phyloP scores from a whole-genome alignment of 1,140 invertebrate species.

The Laodelphax striatellus region DNA sequence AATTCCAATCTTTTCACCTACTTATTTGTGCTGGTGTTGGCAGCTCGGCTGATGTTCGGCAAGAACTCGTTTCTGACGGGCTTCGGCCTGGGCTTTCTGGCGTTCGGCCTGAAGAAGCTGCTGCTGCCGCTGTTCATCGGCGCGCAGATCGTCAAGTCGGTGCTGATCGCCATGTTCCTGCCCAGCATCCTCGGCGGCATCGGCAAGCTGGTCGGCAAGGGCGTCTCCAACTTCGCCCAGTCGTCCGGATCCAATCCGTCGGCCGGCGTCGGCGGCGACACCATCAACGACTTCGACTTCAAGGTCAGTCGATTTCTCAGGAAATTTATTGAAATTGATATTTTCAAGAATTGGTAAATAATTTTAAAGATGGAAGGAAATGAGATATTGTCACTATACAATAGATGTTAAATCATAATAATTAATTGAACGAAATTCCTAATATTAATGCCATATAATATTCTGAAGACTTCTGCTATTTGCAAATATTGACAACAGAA shows the following conservation, averaged over 20 bases:
- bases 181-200: slow-evolving; percentile 68
- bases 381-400: too few species aligned
- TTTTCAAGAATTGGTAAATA: too few species aligned
- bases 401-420: too few species aligned
- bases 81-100: slow-evolving; percentile 57
- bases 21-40: slow-evolving; percentile 3
- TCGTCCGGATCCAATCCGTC: slow-evolving; percentile 35
- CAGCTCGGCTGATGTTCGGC: slow-evolving; percentile 29
- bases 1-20: too few species aligned
- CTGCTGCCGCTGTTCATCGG: slow-evolving; percentile 59
- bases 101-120: slow-evolving; percentile 67
- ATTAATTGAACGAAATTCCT: too few species aligned
- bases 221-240: slow-evolving; percentile 25
- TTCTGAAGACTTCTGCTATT: too few species aligned
- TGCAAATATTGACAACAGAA: too few species aligned
- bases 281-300: slow-evolving; percentile 52
- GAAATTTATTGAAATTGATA: too few species aligned
- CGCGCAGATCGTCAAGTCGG: slow-evolving; percentile 64
- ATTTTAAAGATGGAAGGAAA: too few species aligned
- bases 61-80: slow-evolving; percentile 54
- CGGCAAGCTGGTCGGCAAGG: slow-evolving; percentile 70
- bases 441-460: too few species aligned
- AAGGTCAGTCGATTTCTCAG: slow-evolving; percentile 31
- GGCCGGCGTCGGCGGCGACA: slow-evolving; percentile 28
- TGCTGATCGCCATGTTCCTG: slow-evolving; percentile 66